Conservation (phyloP, 2,113 vertebrate species). For the Trinectes maculatus region DNA sequence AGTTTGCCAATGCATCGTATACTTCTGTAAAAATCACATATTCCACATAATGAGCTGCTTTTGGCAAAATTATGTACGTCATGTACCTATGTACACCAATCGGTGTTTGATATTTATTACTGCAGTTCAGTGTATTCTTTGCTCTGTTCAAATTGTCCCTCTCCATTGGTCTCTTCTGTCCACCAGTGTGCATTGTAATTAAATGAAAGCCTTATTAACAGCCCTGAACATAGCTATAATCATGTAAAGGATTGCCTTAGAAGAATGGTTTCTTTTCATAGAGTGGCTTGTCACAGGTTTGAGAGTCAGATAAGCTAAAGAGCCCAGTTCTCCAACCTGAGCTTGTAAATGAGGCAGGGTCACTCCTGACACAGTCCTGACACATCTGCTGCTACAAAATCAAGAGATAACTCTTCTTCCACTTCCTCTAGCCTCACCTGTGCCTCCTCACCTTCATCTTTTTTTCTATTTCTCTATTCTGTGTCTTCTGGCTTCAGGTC, state of each 20-base stretch:
- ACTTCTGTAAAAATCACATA: neutral
- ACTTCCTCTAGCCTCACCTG: neutral
- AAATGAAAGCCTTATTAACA: neutral
- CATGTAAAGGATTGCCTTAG: no score
- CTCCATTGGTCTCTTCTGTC: neutral
- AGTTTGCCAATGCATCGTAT: neutral
- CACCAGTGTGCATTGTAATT: neutral
- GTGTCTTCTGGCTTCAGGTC: neutral
- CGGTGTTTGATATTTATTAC: neutral
- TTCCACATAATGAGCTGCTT: no score
- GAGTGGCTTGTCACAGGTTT: no score
- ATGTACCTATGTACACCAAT: no score
- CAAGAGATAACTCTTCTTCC: neutral
- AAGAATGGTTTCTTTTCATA: no score
- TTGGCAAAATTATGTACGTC: no score
- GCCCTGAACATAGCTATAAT: no score
- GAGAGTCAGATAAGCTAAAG: no score
- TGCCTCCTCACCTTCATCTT: neutral
- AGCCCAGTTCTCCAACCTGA: no score
- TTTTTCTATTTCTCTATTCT: neutral
- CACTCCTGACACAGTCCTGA: neutral
- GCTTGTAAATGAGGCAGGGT: neutral
- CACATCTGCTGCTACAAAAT: neutral
- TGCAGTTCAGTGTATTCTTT: neutral
- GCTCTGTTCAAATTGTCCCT: neutral